A percentile compares a stretch with the other conserved stretches of the same genome.
Conservation (phyloP, 2,113 vertebrate genomes). For the Mus spicilegus region DNA sequence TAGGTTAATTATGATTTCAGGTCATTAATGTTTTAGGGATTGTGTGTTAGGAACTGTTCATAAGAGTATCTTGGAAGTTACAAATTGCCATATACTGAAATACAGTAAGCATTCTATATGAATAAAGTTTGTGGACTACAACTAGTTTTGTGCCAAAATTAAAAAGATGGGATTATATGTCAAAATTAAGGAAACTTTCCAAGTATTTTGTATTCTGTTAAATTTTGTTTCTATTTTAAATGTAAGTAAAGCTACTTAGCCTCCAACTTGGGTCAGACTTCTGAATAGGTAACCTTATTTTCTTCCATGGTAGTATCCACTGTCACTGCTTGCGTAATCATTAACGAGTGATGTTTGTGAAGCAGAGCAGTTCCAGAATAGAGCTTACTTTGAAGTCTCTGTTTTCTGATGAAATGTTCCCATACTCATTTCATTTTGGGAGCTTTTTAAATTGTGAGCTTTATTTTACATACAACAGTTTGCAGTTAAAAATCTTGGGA, state of each 20-base stretch:
- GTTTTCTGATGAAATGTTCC: conserved; percentile 22
- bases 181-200: conserved; percentile 75
- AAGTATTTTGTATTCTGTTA: conserved; percentile 71
- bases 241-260: conserved; percentile 37
- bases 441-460: not conserved
- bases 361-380: conserved; percentile 26
- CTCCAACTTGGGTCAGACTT: conserved; percentile 39
- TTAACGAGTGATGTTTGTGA: not conserved
- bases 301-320: not conserved
- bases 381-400: not conserved
- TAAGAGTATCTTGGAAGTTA: conserved; percentile 43
- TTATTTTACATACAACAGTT: conserved; percentile 26
- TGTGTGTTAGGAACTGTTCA: conserved; percentile 40
- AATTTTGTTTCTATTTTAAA: conserved; percentile 57
- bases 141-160: conserved; percentile 72
- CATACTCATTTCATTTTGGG: conserved; percentile 27
- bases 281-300: conserved; percentile 19
- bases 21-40: conserved; percentile 37
- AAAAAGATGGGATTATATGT: conserved; percentile 58
- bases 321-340: not conserved
- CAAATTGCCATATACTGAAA: conserved; percentile 59
- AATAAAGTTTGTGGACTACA: conserved; percentile 69
- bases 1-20: conserved; percentile 32
- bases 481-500: not conserved
- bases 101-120: conserved; percentile 69